Base-by-base conservation (phyloP, 2,888 invertebrate genomes). In the Morpho achilles region DNA sequence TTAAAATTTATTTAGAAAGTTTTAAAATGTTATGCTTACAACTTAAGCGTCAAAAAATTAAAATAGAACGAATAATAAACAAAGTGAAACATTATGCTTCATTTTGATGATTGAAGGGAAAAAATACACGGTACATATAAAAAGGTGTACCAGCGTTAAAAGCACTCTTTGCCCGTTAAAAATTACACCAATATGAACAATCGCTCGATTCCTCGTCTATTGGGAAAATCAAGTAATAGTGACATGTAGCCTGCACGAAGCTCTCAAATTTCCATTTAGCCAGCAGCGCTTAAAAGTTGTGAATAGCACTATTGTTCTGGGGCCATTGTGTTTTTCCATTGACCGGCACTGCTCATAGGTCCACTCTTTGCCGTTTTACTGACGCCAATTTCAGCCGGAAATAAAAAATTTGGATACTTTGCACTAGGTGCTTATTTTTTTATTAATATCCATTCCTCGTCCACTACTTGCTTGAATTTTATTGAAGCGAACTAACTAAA, bases 311-410 rank as follows among this genome's bases (percentile, higher is more conserved):
- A 88, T 88, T 88, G 87, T 88, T 70, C 71, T 59, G 67, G 62
- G 41, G 56, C 82, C 70, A 88, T 88, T 88, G 87, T 88, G 77
- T 85, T 87, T 86, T 86, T 84, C 81, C 79, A 86, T 86, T 81
- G 88, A 79, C 79, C 80, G 71, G 69, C 70, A 69, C 73, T 76
- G 77, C 77, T 82, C 84, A 80, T 83, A 76, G 78, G 78, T 61
- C 66, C 69, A 71, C 75, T 75, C 77, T 72, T 75, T 76, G 81
- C 76, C 53, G 50, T 53, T 58, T 58, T 53, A 50, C 44, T 56
- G 61, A 43, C 80, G 85, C 74, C 84, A 84, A 86, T 87, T 87
- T 83, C 80, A 72, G 71, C 75, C 77, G 81, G 80, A 75, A 79
- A 75, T 76, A 73, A 68, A 74, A 77, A 75, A 46, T 55, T 40